Base-by-base conservation (phyloP, 2,797 vertebrate genomes). In the Halcyon leucocephala region DNA sequence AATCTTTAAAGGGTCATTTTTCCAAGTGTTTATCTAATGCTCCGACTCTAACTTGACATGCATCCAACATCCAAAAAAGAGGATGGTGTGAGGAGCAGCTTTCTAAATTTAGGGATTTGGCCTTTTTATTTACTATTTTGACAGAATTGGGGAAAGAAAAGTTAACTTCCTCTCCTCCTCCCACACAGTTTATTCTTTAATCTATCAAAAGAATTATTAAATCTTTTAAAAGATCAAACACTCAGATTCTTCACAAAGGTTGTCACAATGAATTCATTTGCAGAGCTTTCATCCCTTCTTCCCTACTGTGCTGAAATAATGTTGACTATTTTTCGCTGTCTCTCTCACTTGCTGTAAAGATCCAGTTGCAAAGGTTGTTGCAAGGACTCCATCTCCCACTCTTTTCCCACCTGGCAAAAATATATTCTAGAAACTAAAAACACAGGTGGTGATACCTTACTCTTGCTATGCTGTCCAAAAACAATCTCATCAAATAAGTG, bases 141-240 rank as follows among this genome's bases (percentile, higher is more conserved):
- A 94, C 95, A 94, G 93, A 96, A 97, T 67, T 4, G 0, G 77
- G 82, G 72, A 88, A 80, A 93, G 67, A 88, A 88, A 97, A 98
- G 69, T 96, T 79, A 96, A 95, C 93, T 95, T 96, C 88, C 93
- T 88, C 55, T 89, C 76, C 82, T 85, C 89, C 86, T 90, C 90
- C 83, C 90, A 54, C 82, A 71, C 94, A 44, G 92, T 96, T 85
- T 87, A 89, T 96, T 97, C 93, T 97, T 72, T 96, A 97, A 96
- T 97, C 96, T 97, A 91, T 96, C 95, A 91, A 96, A 96, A 97
- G 95, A 98, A 98, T 97, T 97, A 97, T 97, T 95, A 97, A 97
- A 96, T 95, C 92, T 95, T 97, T 97, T 96, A 95, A 93, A 89
- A 97, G 97, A 98, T 98, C 97, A 98, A 97, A 97, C 86, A 44